Base-by-base conservation (phyloP, 2,797 vertebrate genomes). In the Philypnodon macrostomus region DNA sequence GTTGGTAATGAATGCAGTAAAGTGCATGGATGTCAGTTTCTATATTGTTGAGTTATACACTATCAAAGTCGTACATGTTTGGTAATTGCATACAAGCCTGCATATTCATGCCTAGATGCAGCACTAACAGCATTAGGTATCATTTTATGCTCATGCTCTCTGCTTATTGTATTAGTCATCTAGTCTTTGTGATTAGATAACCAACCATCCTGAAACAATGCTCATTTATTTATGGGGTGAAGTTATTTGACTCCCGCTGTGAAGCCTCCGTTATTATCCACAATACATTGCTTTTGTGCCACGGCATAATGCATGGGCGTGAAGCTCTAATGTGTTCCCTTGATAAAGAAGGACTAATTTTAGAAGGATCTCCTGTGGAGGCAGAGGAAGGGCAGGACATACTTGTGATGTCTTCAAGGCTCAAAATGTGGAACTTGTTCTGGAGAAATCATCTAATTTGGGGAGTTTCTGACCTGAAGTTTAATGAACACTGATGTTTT, bases 271-370 rank as follows among this genome's bases (percentile, higher is more conserved):
- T 75, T 73, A 69, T 73, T 45, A 57, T 55, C 49, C 73, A 70
- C 71, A 63, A 63, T 58, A 37, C 76, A 53, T 35, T 55, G 58
- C 70, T 67, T 72, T 71, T 78, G 67, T 74, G 67, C 40, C 42
- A 18, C 33, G 16, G 36, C 60, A 49, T 74, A 71, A 67, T 64
- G 59, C 60, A 61, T 59, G 74, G 64, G 66, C 58, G 65, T 72
- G 58, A 73, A 75, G 60, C 57, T 45, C 68, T 79, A 79, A 74
- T 61, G 46, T 56, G 63, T 59, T 74, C 63, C 55, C 63, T 51
- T 67, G 60, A 76, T 80, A 68, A 79, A 77, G 62, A 55, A 53
- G 16, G 10, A 29, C 63, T 69, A 70, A 73, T 77, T 79, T 79
- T 73, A 73, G 67, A 69, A 49, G 36, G 58, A 1, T 23, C 51